Base-by-base conservation (phyloP, 2,113 vertebrate species). In the Clupea harengus region DNA sequence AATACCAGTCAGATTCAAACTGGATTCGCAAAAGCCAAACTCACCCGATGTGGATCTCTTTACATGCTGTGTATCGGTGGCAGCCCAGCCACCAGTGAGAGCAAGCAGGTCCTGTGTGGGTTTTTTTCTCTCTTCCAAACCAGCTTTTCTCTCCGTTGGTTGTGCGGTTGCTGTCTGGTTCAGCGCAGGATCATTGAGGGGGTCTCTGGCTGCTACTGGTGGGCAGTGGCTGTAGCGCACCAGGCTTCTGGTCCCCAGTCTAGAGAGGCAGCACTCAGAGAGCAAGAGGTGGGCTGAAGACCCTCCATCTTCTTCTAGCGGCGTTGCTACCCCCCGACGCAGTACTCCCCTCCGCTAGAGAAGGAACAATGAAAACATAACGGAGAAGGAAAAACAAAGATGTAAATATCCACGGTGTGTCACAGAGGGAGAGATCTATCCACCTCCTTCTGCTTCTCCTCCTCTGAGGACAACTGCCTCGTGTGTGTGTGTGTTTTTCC, bases 111-210 rank as follows among this genome's bases (percentile, higher is more conserved):
- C 64, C 64, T 72, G n/a, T 13, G 2, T 72, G n/a, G 2, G n/a
- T 72, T 32, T 25, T 32, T 1, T 72, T 3, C n/a, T 72, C 11
- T 72, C 11, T 32, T 72, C 28, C 64, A 2, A 72, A 82, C 64
- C 47, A 87, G 28, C 32, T 85, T 78, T 82, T 60, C 44, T 54
- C 11, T 64, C 84, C 7, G 81, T 44, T 28, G 17, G 81, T 60
- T 32, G 32, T 28, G 52, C 9, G 25, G 52, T 45, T 50, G 15
- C 85, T 22, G 64, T 64, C 45, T 50, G 45, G 67, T 86, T 72
- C 83, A 28, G 46, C 85, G 82, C 11, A 28, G n/a, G 64, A 85
- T 49, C 82, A 85, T 86, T 64, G 45, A 81, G 54, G 25, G 64
- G 25, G 64, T 28, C 25, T 9, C 64, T 72, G 64, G 64, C 64